Evolutionary conservation across 2,113 vertebrate species (phyloP), one percentile per base, ranked within the genome.

Genomic region (Alethe diademata): DNA sequence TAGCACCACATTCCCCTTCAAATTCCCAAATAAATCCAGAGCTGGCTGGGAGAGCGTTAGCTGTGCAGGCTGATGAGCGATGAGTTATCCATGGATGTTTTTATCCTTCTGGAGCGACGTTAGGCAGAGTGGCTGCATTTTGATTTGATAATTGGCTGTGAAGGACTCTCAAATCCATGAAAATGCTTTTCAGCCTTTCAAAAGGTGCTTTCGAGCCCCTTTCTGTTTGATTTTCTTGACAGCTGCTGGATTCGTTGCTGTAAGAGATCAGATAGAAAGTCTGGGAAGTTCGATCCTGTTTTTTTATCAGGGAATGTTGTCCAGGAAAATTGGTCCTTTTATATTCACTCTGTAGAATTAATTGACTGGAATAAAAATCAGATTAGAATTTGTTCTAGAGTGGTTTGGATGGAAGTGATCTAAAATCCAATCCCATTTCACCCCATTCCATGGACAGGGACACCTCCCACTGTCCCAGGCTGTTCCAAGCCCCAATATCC

Each of bases 91-190:
- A 35, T 14, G 88, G 86, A 14, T 88, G 92, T 89, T 89, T 95
- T 93, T 93, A 70, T 93, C 51, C 91, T 76, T 73, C 69, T 88
- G 86, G 83, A 92, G 86, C 26, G 79, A 79, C 54, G 58, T 78
- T 74, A 54, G 51, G 58, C 38, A 35, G 76, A 87, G 89, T 45
- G 86, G 62, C 79, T 88, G 90, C 84, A 78, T 91, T 93, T 92
- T 83, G 82, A 88, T 93, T 88, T 11, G 54, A 92, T 94, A 96
- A 97, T 96, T 93, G 94, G 62, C 78, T 91, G 42, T 90, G 91
- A 81, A 95, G 97, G 86, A 70, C 89, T 86, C 94, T 94, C 47
- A 54, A 92, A 92, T 83, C 92, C 79, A 36, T n/a, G 80, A 31
- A 96, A 96, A 94, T n/a, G 67, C 36, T 86, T 92, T 70, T 62